These are phyloP conservation scores for Varanus salvator DNA, from an alignment of 2,113 vertebrate species.

Conservation along the genomic window DNA sequence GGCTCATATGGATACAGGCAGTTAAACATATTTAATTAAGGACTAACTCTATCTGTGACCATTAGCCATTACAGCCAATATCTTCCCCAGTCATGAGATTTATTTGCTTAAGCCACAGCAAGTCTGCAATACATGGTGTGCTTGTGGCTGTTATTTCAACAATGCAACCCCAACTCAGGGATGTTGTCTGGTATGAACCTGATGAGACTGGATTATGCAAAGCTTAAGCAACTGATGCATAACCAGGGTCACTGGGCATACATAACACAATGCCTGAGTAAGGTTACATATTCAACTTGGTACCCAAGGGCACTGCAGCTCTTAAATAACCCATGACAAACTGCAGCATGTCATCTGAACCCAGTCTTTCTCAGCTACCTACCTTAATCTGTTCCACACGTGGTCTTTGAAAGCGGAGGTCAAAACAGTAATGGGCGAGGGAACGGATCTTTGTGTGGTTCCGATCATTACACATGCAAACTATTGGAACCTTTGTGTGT, in stretches of 20 bases:
- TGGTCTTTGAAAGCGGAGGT: slow-evolving; percentile 95
- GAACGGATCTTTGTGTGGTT: slow-evolving; percentile 96
- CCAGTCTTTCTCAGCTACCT: background rate
- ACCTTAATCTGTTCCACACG: slow-evolving; percentile 98
- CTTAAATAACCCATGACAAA: no score
- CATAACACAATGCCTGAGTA: no score
- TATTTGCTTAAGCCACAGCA: background rate
- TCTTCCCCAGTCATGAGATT: background rate
- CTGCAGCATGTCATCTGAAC: no score
- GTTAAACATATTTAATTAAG: background rate
- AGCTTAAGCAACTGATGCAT: no score
- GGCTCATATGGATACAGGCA: background rate
- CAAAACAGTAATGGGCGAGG: slow-evolving; percentile 93
- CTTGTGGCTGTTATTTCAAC: no score
- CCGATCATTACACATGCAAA: slow-evolving; percentile 98
- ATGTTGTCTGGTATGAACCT: no score
- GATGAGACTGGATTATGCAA: no score
- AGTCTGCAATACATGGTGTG: no score
- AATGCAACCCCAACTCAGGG: no score
- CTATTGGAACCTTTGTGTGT: slow-evolving; percentile 93
- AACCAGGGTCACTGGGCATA: no score
- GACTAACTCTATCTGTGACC: background rate
- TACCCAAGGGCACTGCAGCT: no score
- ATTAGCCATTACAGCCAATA: background rate
- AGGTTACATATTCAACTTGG: no score